Base-by-base conservation (phyloP, 2,888 invertebrate genomes). In the Pelosia muscerda region DNA sequence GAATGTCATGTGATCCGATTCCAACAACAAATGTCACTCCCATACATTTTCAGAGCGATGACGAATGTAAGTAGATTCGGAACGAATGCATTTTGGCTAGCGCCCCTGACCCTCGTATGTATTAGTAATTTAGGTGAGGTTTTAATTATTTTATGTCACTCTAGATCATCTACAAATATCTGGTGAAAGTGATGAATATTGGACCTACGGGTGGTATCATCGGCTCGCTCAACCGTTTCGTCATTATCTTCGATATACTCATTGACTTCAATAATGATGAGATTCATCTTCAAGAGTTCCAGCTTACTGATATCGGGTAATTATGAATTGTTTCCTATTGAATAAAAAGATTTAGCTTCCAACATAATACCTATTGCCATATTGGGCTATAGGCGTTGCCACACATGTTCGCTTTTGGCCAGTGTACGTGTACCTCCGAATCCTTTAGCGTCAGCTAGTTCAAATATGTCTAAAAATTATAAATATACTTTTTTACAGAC, bases 261-360 rank as follows among this genome's bases (percentile, higher is more conserved):
- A 73, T 95, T 23, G 95, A 95, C 81, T 95, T 95, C 81, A 95
- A 94, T 81, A 95, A 94, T 74, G 94, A 95, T 65, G 95, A 95
- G 79, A 77, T 95, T 31, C 95, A 95, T 55, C 87, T 95, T 5
- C 95, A 95, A 75, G 87, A 93, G 74, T 94, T 95, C 83, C 80
- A 87, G 3, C 83, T 95, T 9, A 88, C 86, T 54, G 90, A 95
- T 57, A 86, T 94, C 71, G 95, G 94, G 95, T 95, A 63, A 26
- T 72, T 77, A 65, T 49, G 15, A 61, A 26, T 28, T 42, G 42
- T 10, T 26, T 38, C 49, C 19, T 22, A 60, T 9, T 49, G n/a
- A 42, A 19, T 42, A 19, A 15, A 13, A 25, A 54, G 10, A 4
- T 23, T 11, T 5, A 23, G 25, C 55, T 23, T 55, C 1, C 25